A percentile compares a stretch with the other conserved stretches of the same genome.
Conservation (phyloP, 1,140 invertebrate species). For the Epicauta chinensis region DNA sequence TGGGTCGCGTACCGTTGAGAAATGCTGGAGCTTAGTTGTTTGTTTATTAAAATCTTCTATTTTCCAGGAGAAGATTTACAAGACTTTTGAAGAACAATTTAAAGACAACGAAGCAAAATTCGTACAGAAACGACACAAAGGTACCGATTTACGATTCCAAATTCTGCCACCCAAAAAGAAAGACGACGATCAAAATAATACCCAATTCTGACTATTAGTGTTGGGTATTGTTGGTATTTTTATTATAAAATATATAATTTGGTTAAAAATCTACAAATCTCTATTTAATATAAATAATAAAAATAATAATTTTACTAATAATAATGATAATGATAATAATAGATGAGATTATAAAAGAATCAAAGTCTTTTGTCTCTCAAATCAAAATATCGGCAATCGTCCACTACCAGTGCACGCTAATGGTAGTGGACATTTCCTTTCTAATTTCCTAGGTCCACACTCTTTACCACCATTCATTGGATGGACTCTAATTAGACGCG, state of each 20-base stretch:
- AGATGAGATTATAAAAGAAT: neutral
- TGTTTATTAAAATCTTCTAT: conserved; percentile 1
- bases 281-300: neutral
- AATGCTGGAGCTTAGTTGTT: too few species aligned
- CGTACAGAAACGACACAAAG: conserved; percentile 53
- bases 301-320: too few species aligned
- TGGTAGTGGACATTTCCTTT: conserved; percentile 20
- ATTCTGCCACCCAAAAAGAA: conserved; percentile 44
- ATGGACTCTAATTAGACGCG: conserved; percentile 10
- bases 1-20: too few species aligned
- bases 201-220: conserved; percentile 28
- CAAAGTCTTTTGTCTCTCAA: neutral
- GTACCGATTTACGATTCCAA: conserved; percentile 51
- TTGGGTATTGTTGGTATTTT: conserved; percentile 2
- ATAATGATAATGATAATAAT: neutral
- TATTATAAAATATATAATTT: conserved; percentile 14
- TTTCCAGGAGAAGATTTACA: conserved; percentile 52
- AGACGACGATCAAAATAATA: neutral
- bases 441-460: conserved; percentile 12
- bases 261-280: conserved; percentile 5
- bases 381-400: neutral
- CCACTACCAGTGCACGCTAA: conserved; percentile 19
- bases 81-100: conserved; percentile 46
- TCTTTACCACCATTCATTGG: conserved; percentile 8
- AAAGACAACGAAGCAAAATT: conserved; percentile 42